A percentile compares a stretch with the other conserved stretches of the same genome.
Conservation (phyloP, 2,888 invertebrate genomes). For the Hesperia comma region DNA sequence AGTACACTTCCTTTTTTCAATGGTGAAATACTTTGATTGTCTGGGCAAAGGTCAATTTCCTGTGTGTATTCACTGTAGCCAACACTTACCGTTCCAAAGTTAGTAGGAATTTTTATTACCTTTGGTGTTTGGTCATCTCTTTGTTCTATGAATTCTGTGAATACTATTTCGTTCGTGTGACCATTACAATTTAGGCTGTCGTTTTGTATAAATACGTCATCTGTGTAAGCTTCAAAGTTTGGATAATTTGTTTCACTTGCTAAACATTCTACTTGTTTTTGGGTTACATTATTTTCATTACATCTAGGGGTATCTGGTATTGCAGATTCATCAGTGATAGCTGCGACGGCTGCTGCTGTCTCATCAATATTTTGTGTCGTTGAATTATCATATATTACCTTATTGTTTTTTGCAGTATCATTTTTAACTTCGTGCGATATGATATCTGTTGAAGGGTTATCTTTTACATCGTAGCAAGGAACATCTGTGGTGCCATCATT, state of each 20-base stretch:
- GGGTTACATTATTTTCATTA: not conserved
- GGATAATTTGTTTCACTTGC: not conserved
- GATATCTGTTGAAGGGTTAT: not conserved
- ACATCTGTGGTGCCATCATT: not conserved
- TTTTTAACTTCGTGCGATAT: not conserved
- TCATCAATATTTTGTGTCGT: not conserved
- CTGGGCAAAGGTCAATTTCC: too few relatives aligned
- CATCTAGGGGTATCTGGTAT: not conserved
- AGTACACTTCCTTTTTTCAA: not conserved
- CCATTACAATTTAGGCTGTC: not conserved
- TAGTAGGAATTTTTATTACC: not conserved
- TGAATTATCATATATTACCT: not conserved
- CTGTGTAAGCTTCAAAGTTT: not conserved
- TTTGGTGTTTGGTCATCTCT: not conserved
- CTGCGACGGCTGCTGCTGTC: not conserved
- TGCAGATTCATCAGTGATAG: not conserved
- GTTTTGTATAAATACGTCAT: not conserved
- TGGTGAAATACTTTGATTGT: not conserved
- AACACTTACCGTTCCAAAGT: not conserved
- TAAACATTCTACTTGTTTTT: not conserved
- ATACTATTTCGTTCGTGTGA: not conserved
- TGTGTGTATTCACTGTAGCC: not conserved
- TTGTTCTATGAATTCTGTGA: not conserved
- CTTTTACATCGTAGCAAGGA: not conserved
- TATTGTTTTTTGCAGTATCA: not conserved